phyloP scores from a whole-genome alignment of 1,140 invertebrate genomes.

The Papilio glaucus region DNA sequence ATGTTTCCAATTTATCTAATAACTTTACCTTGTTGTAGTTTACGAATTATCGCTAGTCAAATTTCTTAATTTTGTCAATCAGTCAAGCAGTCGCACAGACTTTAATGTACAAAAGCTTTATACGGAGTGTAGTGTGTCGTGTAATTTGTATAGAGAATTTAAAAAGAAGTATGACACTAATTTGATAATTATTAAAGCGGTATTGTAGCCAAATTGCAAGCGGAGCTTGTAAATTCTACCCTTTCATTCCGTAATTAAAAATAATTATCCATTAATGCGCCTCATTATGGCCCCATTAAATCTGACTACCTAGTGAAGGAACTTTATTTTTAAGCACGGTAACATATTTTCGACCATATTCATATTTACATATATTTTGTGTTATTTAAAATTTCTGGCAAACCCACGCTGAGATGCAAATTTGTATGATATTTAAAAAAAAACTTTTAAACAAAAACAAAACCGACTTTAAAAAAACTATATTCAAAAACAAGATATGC shows the following conservation, averaged over 20 bases:
- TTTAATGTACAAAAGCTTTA: too few relatives aligned
- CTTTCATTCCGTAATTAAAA: conserved; percentile 30
- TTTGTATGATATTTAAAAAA: neutral
- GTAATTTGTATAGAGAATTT: too few relatives aligned
- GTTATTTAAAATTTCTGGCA: neutral
- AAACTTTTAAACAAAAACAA: too few relatives aligned
- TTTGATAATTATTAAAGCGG: neutral
- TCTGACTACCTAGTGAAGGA: conserved; percentile 5
- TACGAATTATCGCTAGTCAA: too few relatives aligned
- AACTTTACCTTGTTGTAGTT: too few relatives aligned
- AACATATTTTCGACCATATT: neutral
- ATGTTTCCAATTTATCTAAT: too few relatives aligned
- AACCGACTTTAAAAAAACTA: too few relatives aligned
- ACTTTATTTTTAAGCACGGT: conserved; percentile 26
- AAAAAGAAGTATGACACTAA: neutral
- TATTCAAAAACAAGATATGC: too few relatives aligned
- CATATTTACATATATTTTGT: conserved; percentile 6
- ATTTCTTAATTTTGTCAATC: too few relatives aligned
- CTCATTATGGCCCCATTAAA: conserved; percentile 23
- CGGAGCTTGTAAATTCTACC: conserved; percentile 3
- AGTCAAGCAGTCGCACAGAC: too few relatives aligned
- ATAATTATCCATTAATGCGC: conserved; percentile 28
- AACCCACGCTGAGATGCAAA: neutral
- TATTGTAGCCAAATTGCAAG: conserved; percentile 8
- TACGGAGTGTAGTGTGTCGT: too few relatives aligned